Evolutionary conservation across 2,888 invertebrate species (phyloP), one percentile per base, ranked within the genome.

Genomic region (Orthosia incerta): DNA sequence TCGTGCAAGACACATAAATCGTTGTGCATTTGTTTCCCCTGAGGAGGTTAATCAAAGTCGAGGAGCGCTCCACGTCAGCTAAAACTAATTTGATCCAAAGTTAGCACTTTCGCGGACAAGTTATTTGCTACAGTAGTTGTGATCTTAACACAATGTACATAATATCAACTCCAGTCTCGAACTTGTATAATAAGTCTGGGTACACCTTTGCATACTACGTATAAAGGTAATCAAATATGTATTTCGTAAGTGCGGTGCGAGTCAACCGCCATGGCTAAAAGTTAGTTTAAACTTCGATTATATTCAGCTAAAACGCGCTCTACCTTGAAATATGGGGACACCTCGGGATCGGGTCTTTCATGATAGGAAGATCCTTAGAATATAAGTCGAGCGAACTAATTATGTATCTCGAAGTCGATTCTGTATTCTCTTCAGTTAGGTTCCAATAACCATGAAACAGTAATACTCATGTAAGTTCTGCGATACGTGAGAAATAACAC

Each of bases 11-110:
- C 23, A 65, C 76, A 82, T 78, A 89, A 84, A 86, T 84, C 76
- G 76, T 83, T 87, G 83, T 88, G 90, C 89, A 89, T 89, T 93
- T 91, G 88, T 91, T 90, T 89, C 87, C 90, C 91, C 86, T 80
- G 76, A 86, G 90, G 91, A 90, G 90, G 92, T 91, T 95, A 94
- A 95, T 95, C 94, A 94, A 93, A 95, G 88, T 89, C 86, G 86
- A 89, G 88, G 89, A 89, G 89, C 83, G 87, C 88, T 88, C 91
- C 88, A 88, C 92, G 92, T 91, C 93, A 93, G 92, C 92, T 88
- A 82, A 87, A 93, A 93, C 94, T 95, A 95, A 95, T 94, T 95
- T 91, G 91, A 94, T 93, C 88, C 88, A 89, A 95, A 95, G 91
- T 95, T 94, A 87, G 88, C 89, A 89, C 87, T 89, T 89, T 87